These are phyloP conservation scores for Acleris holmiana DNA, from an alignment of 2,888 invertebrate genomes.

Conservation along the genomic window DNA sequence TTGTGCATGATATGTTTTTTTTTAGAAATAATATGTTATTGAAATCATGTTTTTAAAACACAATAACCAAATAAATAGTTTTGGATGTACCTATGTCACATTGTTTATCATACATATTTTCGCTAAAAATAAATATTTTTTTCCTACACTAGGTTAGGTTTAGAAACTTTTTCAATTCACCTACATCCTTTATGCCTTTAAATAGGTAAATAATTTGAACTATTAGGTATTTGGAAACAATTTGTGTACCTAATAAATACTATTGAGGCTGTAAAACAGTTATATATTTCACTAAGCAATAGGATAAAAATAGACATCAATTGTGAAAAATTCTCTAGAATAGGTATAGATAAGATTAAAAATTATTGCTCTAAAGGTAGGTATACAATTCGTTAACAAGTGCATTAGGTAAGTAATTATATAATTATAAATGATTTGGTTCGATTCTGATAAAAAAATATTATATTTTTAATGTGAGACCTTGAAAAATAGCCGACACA, in stretches of 20 bases:
- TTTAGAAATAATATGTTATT: conserved; percentile 19
- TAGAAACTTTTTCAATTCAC: conserved; percentile 26
- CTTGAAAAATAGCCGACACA: conserved; percentile 43
- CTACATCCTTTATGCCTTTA: conserved; percentile 30
- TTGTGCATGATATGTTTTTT: conserved; percentile 78
- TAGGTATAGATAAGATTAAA: conserved; percentile 54
- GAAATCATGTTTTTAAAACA: conserved; percentile 10
- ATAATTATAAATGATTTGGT: conserved; percentile 63
- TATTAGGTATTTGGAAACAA: conserved; percentile 35
- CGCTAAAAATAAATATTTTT: conserved; percentile 26
- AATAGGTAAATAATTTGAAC: conserved; percentile 37
- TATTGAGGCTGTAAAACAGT: conserved; percentile 63
- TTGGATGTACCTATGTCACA: conserved; percentile 18
- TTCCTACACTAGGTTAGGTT: conserved; percentile 32
- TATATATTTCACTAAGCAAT: conserved; percentile 62
- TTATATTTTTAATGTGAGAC: conserved; percentile 43
- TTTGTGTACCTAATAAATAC: conserved; percentile 49
- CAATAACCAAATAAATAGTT: conserved; percentile 13
- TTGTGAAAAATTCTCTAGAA: conserved; percentile 60
- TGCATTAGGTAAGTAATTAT: conserved; percentile 54
- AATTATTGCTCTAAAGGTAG: conserved; percentile 77
- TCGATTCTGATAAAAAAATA: conserved; percentile 56
- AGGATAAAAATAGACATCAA: conserved; percentile 75
- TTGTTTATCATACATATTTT: conserved; percentile 26
- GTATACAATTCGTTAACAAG: conserved; percentile 70